Percentiles rank a stretch among this genome's conserved stretches.
These are phyloP conservation scores for Melanotaenia maccullochi DNA, from an alignment of 2,797 vertebrate species.

Conservation along the genomic window DNA sequence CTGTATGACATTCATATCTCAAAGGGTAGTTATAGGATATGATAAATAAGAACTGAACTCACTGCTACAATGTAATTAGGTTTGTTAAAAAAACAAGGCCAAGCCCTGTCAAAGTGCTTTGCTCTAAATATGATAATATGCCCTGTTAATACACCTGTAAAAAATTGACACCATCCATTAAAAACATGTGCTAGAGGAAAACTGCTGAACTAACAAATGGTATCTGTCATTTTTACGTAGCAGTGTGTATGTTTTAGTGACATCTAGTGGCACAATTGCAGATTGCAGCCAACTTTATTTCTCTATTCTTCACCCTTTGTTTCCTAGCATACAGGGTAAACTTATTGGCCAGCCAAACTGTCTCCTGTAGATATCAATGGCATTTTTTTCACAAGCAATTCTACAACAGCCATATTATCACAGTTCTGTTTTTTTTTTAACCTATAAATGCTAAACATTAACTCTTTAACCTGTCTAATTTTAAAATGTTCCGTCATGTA, in stretches of 20 bases:
- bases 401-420: no score
- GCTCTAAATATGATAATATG: slow-evolving; percentile 33
- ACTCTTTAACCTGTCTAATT: no score
- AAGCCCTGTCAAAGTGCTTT: slow-evolving; percentile 11
- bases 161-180: slow-evolving; percentile 31
- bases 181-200: slow-evolving; percentile 37
- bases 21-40: neutral
- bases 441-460: no score
- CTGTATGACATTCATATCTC: neutral
- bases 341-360: neutral
- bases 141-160: neutral
- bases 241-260: neutral
- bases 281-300: neutral
- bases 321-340: neutral
- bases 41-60: neutral
- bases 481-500: no score
- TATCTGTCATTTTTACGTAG: slow-evolving; percentile 1
- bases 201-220: slow-evolving; percentile 15
- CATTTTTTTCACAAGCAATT: neutral
- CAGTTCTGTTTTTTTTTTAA: no score
- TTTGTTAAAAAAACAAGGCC: slow-evolving; percentile 26
- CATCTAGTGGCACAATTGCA: neutral
- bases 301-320: neutral
- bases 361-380: no score
- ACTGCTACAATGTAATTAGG: slow-evolving; percentile 7